Evolutionary conservation across 2,113 vertebrate species (phyloP).

Genomic region (Phalacrocorax carbo): DNA sequence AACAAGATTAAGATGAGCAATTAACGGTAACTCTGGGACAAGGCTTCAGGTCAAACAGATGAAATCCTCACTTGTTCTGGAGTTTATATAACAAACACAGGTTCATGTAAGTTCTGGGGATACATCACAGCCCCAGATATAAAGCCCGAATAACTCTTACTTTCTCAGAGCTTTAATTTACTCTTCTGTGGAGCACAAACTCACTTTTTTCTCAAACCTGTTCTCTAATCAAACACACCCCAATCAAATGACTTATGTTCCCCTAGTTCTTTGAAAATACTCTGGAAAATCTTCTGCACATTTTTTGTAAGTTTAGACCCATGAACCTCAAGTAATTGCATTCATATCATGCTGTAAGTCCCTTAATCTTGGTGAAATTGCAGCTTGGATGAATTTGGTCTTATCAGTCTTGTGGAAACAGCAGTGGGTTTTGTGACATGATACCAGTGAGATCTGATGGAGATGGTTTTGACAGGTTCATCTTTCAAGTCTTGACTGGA

Average conservation of each 20-base stretch:
- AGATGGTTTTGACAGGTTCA: not conserved
- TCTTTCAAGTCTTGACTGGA: not conserved
- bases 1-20: not conserved
- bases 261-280: not conserved
- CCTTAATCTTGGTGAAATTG: not conserved
- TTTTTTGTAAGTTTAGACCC: not conserved
- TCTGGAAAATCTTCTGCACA: not conserved
- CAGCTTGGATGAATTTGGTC: not conserved
- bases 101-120: not conserved
- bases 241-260: not conserved
- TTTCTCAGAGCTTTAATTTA: not conserved
- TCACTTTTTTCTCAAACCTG: not conserved
- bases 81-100: not conserved
- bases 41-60: not conserved
- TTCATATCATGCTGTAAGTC: not conserved
- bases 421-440: not conserved
- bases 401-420: not conserved
- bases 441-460: not conserved
- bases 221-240: not conserved
- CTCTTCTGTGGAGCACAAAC: not conserved
- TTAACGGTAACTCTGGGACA: not conserved
- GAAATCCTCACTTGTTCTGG: not conserved
- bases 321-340: not conserved
- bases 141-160: not conserved
- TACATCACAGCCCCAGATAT: accelerated